Conservation (phyloP, 1,140 invertebrate genomes). For the Trigoniulus corallinus region DNA sequence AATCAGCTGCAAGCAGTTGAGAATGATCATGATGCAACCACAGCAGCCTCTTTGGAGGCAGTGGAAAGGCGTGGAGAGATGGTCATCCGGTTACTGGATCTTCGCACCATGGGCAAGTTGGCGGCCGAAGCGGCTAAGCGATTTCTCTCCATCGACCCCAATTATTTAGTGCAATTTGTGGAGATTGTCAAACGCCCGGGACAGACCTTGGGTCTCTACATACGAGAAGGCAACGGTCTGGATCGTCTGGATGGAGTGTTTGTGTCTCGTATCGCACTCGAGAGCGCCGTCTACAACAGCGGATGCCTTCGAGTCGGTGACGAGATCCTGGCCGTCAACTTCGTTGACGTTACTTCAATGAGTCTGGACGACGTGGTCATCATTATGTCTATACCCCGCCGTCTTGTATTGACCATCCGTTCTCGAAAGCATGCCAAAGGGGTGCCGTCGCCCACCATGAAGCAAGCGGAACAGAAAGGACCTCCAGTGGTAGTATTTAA, state of each 20-base stretch:
- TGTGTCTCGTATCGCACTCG: slow-evolving; percentile 92
- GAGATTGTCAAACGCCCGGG: slow-evolving; percentile 98
- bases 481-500: slow-evolving; percentile 88
- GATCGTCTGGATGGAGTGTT: slow-evolving; percentile 90
- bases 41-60: slow-evolving; percentile 71
- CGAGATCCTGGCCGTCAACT: slow-evolving; percentile 93
- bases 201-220: slow-evolving; percentile 94
- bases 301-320: slow-evolving; percentile 94
- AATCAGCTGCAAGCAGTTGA: slow-evolving; percentile 89
- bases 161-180: slow-evolving; percentile 64
- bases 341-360: slow-evolving; percentile 94
- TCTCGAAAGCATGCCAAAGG: slow-evolving; percentile 30
- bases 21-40: slow-evolving; percentile 82
- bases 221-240: slow-evolving; percentile 87
- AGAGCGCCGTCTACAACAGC: slow-evolving; percentile 90
- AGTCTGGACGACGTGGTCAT: slow-evolving; percentile 96
- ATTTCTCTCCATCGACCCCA: slow-evolving; percentile 36
- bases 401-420: slow-evolving; percentile 80
- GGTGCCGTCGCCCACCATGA: slow-evolving; percentile 39
- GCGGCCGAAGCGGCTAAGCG: slow-evolving; percentile 66
- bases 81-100: slow-evolving; percentile 78
- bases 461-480: slow-evolving; percentile 59
- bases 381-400: slow-evolving; percentile 94
- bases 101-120: slow-evolving; percentile 52
- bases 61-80: slow-evolving; percentile 83